A percentile compares a stretch with the other conserved stretches of the same genome.
Evolutionary conservation across 2,113 vertebrate species (phyloP).

Genomic region (Mus musculus): DNA sequence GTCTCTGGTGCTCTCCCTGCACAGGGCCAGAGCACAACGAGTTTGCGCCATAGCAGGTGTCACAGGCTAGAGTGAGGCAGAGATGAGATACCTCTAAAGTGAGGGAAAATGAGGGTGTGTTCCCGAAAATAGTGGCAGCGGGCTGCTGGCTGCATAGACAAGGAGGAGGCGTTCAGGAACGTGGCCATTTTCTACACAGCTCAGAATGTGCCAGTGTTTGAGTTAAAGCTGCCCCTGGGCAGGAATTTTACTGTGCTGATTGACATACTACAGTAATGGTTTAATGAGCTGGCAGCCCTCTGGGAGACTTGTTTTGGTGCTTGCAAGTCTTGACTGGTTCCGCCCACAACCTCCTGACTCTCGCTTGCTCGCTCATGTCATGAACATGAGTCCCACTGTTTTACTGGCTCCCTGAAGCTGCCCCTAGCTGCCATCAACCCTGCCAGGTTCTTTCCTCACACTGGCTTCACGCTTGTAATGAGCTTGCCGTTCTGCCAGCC

Average conservation of each 20-base stretch:
- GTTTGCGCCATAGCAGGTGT: too few species aligned
- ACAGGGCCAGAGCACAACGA: conserved; percentile 42
- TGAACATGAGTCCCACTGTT: neutral
- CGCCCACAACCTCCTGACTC: neutral
- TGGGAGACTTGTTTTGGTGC: neutral
- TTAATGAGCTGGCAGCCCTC: neutral
- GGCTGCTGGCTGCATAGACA: neutral
- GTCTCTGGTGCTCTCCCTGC: neutral
- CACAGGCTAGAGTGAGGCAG: too few species aligned
- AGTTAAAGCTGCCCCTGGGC: neutral
- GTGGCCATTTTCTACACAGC: neutral
- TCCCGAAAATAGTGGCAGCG: neutral
- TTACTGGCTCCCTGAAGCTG: neutral
- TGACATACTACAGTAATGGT: neutral
- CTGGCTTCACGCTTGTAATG: neutral
- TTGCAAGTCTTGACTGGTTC: neutral
- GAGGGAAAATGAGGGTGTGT: neutral
- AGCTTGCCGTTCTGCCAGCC: neutral
- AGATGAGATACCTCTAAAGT: neutral
- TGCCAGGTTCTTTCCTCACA: neutral
- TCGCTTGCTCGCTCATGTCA: neutral
- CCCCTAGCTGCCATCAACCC: neutral
- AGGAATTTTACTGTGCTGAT: neutral
- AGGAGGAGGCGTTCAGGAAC: too few species aligned
- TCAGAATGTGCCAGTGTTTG: neutral